Percentiles rank a stretch among this genome's conserved stretches.
Conservation (phyloP, 1,140 invertebrate genomes). For the Eubasilissa regina region DNA sequence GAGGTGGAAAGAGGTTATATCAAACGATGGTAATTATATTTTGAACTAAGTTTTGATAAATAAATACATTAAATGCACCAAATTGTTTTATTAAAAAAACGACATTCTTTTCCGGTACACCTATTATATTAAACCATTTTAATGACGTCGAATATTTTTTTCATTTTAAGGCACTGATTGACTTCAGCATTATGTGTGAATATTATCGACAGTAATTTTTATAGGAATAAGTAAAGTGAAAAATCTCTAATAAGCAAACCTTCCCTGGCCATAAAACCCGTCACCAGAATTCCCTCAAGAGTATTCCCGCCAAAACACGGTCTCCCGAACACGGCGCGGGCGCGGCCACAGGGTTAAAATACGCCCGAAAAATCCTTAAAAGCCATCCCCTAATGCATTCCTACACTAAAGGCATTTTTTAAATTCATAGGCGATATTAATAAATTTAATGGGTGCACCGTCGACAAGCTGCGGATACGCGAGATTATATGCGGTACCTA, state of each 20-base stretch:
- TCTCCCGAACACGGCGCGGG: conserved; percentile 12
- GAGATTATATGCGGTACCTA: background rate
- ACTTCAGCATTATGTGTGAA: too few species aligned
- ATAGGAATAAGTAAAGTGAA: too few species aligned
- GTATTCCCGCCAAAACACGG: conserved; percentile 28
- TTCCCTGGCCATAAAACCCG: conserved; percentile 19
- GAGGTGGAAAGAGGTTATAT: too few species aligned
- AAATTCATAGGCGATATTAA: conserved; percentile 59
- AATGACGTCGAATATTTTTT: too few species aligned
- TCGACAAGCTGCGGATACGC: conserved; percentile 26
- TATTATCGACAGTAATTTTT: background rate
- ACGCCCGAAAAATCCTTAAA: conserved; percentile 20
- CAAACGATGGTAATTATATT: too few species aligned
- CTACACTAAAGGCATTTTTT: conserved; percentile 56
- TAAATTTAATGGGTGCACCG: conserved; percentile 53
- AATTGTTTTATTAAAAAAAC: too few species aligned
- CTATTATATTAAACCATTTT: too few species aligned
- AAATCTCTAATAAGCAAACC: background rate
- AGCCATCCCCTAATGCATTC: conserved; percentile 51
- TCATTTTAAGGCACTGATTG: background rate
- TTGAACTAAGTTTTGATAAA: too few species aligned
- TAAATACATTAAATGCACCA: too few species aligned
- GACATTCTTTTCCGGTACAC: too few species aligned
- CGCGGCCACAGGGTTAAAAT: conserved; percentile 24
- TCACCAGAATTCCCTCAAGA: conserved; percentile 20